Evolutionary conservation across 2,797 vertebrate genomes (phyloP).

Genomic region (Myotis findleyi): DNA sequence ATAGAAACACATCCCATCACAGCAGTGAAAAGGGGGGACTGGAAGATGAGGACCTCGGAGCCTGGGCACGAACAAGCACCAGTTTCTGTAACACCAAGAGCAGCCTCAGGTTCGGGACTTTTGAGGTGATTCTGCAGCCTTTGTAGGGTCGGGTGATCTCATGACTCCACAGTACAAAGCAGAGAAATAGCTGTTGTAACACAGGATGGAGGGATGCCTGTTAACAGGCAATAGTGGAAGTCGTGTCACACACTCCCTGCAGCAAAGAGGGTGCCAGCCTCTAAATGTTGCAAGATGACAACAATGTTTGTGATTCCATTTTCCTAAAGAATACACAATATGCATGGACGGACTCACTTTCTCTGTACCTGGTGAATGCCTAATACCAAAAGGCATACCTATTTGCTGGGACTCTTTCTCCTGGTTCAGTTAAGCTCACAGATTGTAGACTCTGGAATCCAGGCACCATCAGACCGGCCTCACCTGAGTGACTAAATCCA

Average conservation of each 20-base stretch:
- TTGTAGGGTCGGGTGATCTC: fast-evolving
- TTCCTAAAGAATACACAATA: background rate
- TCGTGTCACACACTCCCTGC: fast-evolving
- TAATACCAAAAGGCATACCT: background rate
- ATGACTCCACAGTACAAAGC: background rate
- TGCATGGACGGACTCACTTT: background rate
- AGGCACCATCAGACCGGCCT: background rate
- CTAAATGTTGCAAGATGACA: background rate
- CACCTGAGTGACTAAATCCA: background rate
- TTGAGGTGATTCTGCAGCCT: background rate
- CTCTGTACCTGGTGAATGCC: background rate
- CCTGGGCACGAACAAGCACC: background rate
- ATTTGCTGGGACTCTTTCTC: background rate
- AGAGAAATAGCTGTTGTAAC: background rate
- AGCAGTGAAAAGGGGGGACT: background rate
- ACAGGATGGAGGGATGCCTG: background rate
- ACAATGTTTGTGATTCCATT: background rate
- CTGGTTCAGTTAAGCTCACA: background rate
- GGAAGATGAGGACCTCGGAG: background rate
- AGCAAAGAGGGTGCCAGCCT: background rate
- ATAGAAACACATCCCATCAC: background rate
- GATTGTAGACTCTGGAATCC: background rate
- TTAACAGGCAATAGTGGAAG: background rate
- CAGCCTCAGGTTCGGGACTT: background rate
- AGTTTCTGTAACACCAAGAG: too few species aligned